Conservation (phyloP, 92 coral and sea anemone species). For the Nematostella vectensis region DNA sequence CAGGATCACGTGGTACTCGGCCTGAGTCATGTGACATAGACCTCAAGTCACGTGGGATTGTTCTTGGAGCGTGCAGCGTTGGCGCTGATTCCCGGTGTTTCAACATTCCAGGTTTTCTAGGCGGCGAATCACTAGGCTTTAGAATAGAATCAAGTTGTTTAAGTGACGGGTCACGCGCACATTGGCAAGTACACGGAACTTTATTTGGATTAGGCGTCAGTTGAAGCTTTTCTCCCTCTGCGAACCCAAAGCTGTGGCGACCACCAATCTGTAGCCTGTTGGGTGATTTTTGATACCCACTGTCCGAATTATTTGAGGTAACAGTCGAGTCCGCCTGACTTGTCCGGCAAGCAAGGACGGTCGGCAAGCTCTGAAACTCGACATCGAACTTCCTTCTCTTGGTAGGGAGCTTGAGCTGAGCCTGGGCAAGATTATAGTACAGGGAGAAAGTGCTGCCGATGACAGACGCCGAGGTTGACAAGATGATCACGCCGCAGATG, state of each 20-base stretch:
- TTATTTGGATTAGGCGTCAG: slow-evolving; percentile 13
- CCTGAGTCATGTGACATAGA: background rate
- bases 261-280: slow-evolving; percentile 55
- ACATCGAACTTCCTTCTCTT: slow-evolving; percentile 67
- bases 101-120: slow-evolving; percentile 14
- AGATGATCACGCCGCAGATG: slow-evolving; percentile 89
- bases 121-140: background rate
- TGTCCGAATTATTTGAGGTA: slow-evolving; percentile 69
- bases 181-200: slow-evolving; percentile 56
- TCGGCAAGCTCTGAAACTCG: slow-evolving; percentile 63
- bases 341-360: slow-evolving; percentile 67
- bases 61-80: slow-evolving; percentile 3
- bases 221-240: slow-evolving; percentile 30
- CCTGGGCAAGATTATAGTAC: slow-evolving; percentile 95
- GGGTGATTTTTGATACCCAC: slow-evolving; percentile 79
- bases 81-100: slow-evolving; percentile 9
- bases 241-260: slow-evolving; percentile 62
- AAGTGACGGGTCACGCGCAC: slow-evolving; percentile 21
- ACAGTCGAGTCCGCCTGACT: slow-evolving; percentile 76
- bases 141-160: background rate
- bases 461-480: slow-evolving; percentile 89
- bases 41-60: background rate
- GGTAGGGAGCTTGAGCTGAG: slow-evolving; percentile 84
- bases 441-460: slow-evolving; percentile 95
- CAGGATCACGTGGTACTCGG: background rate